Evolutionary conservation across 35 echinoderm and acorn worm genomes (phyloP).

Genomic region (Apostichopus parvimensis): DNA sequence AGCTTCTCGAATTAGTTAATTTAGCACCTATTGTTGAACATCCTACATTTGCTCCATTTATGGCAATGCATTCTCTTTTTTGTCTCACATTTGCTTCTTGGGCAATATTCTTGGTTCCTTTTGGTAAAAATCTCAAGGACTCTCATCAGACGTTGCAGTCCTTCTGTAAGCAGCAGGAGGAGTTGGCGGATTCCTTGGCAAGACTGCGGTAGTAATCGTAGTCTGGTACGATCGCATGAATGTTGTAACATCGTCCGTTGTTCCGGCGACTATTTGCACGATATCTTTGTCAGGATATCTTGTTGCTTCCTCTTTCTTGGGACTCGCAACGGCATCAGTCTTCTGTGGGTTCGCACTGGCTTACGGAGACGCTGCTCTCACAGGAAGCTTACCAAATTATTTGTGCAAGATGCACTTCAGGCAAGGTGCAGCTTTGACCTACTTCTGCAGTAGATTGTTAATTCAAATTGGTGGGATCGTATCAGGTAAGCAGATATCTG

Average conservation of each 20-base stretch:
- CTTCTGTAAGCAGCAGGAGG: constrained; percentile 17
- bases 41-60: not conserved
- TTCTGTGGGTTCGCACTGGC: not conserved
- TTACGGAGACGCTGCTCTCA: not conserved
- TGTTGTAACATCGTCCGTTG: not conserved
- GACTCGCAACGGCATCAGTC: not conserved
- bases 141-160: not conserved
- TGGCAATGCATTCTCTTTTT: not conserved
- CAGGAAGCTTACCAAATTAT: not conserved
- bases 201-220: not conserved
- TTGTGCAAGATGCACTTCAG: not conserved
- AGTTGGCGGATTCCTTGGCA: constrained; percentile 29
- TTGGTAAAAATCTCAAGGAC: not conserved
- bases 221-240: constrained; percentile 5
- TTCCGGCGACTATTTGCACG: not conserved
- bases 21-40: not conserved
- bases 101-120: not conserved
- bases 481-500: not conserved
- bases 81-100: not conserved
- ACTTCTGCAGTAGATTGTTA: not conserved
- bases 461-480: constrained; percentile 13
- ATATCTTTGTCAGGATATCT: not conserved
- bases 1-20: not conserved
- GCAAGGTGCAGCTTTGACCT: not conserved
- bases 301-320: not conserved